These are phyloP conservation scores for Malurus elegans DNA, from an alignment of 2,113 vertebrate species.

Conservation along the genomic window DNA sequence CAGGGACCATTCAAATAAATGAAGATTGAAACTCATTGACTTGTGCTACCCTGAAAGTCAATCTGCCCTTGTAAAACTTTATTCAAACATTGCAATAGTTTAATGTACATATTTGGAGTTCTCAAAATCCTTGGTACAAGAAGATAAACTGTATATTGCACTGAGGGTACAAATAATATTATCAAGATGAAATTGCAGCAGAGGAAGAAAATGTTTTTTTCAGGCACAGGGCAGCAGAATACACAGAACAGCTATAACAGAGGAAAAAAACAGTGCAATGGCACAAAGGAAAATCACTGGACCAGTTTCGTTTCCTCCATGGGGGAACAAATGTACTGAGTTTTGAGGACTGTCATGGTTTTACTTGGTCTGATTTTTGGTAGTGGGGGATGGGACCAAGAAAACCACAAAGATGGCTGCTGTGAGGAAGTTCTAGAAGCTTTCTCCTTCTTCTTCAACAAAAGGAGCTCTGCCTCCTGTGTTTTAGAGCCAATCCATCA, in stretches of 20 bases:
- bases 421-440: too few species aligned
- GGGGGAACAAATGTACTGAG: background rate
- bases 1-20: constrained; percentile 8
- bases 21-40: constrained; percentile 48
- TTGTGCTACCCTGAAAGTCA: constrained; percentile 43
- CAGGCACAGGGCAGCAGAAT: background rate
- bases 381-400: too few species aligned
- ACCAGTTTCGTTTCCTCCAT: background rate
- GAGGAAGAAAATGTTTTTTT: constrained; percentile 4
- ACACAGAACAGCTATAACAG: background rate
- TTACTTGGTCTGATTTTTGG: too few species aligned
- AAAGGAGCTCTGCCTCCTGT: too few species aligned
- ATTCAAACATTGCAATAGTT: background rate
- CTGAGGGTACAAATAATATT: constrained; percentile 4
- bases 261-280: background rate
- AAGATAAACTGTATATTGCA: constrained; percentile 8
- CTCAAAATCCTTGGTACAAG: background rate
- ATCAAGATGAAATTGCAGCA: constrained; percentile 9
- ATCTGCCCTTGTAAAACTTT: constrained; percentile 44
- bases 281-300: background rate
- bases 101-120: constrained; percentile 3
- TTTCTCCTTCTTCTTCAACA: too few species aligned
- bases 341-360: background rate
- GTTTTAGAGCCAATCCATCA: too few species aligned
- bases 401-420: too few species aligned